Base-by-base conservation (phyloP, 2,888 invertebrate species). In the Eupithecia abbreviata region DNA sequence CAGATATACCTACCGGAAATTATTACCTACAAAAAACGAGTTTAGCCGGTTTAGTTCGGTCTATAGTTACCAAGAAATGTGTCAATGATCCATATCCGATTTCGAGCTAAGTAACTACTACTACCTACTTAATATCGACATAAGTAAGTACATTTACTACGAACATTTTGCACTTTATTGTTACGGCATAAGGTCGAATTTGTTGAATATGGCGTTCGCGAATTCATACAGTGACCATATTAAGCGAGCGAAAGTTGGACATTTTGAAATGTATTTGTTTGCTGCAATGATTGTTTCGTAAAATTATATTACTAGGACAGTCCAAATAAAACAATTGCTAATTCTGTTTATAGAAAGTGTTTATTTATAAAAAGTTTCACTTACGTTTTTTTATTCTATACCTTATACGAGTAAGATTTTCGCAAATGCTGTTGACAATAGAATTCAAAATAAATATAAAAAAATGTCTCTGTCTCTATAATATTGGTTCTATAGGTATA, bases 171-270 rank as follows among this genome's bases (percentile, higher is more conserved):
- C 41, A 69, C 71, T 30, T 3, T 70, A 71, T 58, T 49, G 18
- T 7, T 49, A 49, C 3, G 6, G 3, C 12, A 74, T 77, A 82
- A 73, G 75, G 77, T 73, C 65, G 30, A 72, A 47, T 74, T 77
- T 49, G 58, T 45, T 55, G 43, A 18, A 68, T n/a, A n/a, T 58
- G 30, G 70, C 78, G 79, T 77, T 81, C 79, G 82, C 84, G 78
- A 83, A 82, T 82, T 83, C 70, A 78, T 85, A 85, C 77, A 82
- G 89, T 89, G 84, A 87, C 89, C 88, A 89, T 85, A 82, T 77
- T 73, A 66, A 81, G 80, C 66, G 75, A 66, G 80, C 78, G 83
- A 84, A 84, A 84, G 84, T 81, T 74, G 83, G 86, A 88, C 85
- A 84, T 79, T 81, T 80, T 80, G 78, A 76, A 80, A 58, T 71